phyloP scores from a whole-genome alignment of 2,888 invertebrate species.

The Drosophila subquinaria region DNA sequence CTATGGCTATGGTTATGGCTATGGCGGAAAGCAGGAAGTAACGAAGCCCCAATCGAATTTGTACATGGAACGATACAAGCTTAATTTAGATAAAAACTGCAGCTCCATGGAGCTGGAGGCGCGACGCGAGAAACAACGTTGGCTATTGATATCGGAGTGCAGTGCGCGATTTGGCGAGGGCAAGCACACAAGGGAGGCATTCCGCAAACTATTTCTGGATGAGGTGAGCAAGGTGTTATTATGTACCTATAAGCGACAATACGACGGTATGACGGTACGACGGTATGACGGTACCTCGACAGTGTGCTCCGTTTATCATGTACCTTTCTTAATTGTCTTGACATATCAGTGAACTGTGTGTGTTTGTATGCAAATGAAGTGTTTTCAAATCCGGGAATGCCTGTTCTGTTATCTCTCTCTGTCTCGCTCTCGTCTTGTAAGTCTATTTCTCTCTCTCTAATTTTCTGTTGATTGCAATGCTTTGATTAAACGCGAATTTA shows the following conservation, averaged over 20 bases:
- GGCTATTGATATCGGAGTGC: constrained; percentile 86
- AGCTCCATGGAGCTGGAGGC: constrained; percentile 86
- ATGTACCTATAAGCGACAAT: not conserved
- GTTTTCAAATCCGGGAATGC: constrained; percentile 20
- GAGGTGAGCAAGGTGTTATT: constrained; percentile 76
- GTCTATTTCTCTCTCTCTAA: not conserved
- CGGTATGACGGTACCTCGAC: not conserved
- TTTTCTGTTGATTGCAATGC: not conserved
- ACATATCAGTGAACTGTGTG: constrained; percentile 4
- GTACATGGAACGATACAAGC: constrained; percentile 84
- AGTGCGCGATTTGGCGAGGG: constrained; percentile 85
- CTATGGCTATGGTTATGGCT: constrained; percentile 31
- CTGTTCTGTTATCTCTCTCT: constrained; percentile 5
- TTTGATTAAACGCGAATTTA: not conserved
- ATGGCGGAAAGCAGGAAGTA: constrained; percentile 74
- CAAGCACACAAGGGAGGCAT: constrained; percentile 85
- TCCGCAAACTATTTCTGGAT: constrained; percentile 84
- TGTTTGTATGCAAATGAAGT: constrained; percentile 9
- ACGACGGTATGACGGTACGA: not conserved
- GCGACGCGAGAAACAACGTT: constrained; percentile 85
- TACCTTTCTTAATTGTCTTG: constrained; percentile 45
- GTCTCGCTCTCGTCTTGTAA: too few species aligned
- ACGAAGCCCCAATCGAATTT: constrained; percentile 75
- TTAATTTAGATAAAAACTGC: constrained; percentile 85
- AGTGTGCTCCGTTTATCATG: constrained; percentile 9